Evolutionary conservation across 2,797 vertebrate genomes (phyloP).

Genomic region (Catostomus latipinnis): DNA sequence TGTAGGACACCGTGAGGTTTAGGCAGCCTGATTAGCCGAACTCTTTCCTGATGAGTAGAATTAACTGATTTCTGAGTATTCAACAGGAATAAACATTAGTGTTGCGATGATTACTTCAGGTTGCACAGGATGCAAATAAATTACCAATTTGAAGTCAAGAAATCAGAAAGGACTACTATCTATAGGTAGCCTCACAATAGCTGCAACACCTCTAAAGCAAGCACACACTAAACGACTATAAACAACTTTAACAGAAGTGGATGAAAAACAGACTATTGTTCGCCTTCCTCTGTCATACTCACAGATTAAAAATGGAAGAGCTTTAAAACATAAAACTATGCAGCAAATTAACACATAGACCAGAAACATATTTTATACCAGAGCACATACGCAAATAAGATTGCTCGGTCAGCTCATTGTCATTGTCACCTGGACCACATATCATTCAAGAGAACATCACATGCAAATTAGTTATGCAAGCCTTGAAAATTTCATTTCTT

Average conservation of each 20-base stretch:
- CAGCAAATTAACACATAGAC: too few relatives aligned
- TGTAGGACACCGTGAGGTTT: background rate
- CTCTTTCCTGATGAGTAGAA: background rate
- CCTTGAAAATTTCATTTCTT: too few relatives aligned
- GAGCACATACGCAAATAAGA: too few relatives aligned
- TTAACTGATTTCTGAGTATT: background rate
- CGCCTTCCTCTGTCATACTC: too few relatives aligned
- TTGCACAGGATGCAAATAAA: background rate
- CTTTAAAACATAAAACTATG: too few relatives aligned
- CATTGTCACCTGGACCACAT: too few relatives aligned
- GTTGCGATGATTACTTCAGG: background rate
- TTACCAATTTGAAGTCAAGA: background rate
- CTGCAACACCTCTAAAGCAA: background rate
- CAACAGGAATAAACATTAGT: background rate
- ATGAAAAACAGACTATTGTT: background rate
- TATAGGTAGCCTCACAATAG: background rate
- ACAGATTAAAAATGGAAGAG: too few relatives aligned
- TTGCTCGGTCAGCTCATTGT: too few relatives aligned
- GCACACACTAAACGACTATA: background rate
- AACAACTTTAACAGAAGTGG: background rate
- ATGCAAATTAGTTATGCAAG: too few relatives aligned
- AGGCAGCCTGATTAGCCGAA: conserved; percentile 2
- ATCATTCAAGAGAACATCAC: too few relatives aligned
- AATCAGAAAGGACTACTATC: background rate
- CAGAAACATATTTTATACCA: too few relatives aligned